phyloP scores from a whole-genome alignment of 1,140 invertebrate species.

The Drosophila subpulchrella region DNA sequence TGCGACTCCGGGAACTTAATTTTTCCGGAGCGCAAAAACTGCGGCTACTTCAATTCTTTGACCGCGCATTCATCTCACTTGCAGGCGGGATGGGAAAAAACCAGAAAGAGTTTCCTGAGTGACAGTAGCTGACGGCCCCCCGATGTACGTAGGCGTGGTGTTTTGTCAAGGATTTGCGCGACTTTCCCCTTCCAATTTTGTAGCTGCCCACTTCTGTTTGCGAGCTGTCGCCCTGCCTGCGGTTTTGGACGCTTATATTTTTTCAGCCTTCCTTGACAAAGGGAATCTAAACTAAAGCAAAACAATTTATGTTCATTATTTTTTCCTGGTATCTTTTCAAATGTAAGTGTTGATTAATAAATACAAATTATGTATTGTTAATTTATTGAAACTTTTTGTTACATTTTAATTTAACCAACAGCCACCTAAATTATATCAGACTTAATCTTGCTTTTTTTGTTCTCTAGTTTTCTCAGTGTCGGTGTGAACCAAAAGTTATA shows the following conservation, averaged over 20 bases:
- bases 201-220: background rate
- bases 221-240: conserved; percentile 37
- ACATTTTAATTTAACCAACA: no score
- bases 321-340: no score
- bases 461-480: no score
- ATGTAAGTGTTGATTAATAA: no score
- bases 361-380: no score
- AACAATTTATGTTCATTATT: no score
- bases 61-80: conserved; percentile 49
- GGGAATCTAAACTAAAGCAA: no score
- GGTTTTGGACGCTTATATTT: conserved; percentile 1
- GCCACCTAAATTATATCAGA: no score
- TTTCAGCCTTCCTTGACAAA: background rate
- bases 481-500: no score
- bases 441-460: no score
- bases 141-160: conserved; percentile 17
- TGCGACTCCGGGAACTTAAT: conserved; percentile 38
- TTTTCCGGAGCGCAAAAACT: conserved; percentile 44
- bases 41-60: conserved; percentile 51
- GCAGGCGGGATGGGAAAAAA: conserved; percentile 26
- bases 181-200: conserved; percentile 8
- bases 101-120: conserved; percentile 22
- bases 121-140: conserved; percentile 50
- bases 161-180: conserved; percentile 31
- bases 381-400: no score